These are phyloP conservation scores for Apis mellifera DNA, from an alignment of 1,140 invertebrate species.

Conservation along the genomic window Amel_HAv3.1 CM009931.2:9785001-9785500, in stretches of 20 bases:
- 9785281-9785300: slow-evolving; percentile 42
- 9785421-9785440: neutral
- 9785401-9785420: neutral
- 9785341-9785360: neutral
- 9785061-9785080: slow-evolving; percentile 1
- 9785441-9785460: neutral
- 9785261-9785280: slow-evolving; percentile 32
- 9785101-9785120: slow-evolving; percentile 1
- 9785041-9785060: neutral
- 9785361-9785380: neutral
- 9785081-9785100: slow-evolving; percentile 26
- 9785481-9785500: too few species aligned
- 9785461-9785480: neutral
- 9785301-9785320: slow-evolving; percentile 24
- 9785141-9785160: neutral
- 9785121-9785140: neutral
- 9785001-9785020: neutral
- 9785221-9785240: slow-evolving; percentile 2
- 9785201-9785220: slow-evolving; percentile 36
- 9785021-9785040: neutral
- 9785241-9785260: slow-evolving; percentile 8
- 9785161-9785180: neutral
- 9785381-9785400: neutral
- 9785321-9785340: slow-evolving; percentile 13
- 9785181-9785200: slow-evolving; percentile 41